These are phyloP conservation scores for Colinus virginianus DNA, from an alignment of 2,113 vertebrate species.

Conservation along the genomic window DNA sequence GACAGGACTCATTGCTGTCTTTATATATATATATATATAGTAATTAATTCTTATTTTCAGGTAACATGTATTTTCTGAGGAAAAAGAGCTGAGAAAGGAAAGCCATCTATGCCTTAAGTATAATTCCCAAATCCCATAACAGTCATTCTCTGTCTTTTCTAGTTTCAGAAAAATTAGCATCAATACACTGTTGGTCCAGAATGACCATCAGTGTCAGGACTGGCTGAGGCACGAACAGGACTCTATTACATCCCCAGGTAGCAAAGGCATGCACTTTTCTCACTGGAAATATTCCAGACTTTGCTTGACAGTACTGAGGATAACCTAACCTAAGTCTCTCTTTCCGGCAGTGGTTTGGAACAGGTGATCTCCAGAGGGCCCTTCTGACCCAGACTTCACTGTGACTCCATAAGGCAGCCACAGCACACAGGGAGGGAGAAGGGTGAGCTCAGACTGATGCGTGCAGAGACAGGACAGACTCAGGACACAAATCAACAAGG, in stretches of 20 bases:
- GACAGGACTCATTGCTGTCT: neutral
- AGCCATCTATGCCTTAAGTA: neutral
- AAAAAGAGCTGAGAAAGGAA: neutral
- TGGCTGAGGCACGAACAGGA: neutral
- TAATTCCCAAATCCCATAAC: neutral
- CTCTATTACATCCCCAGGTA: neutral
- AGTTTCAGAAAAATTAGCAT: neutral
- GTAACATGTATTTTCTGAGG: neutral
- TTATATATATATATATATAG: no score
- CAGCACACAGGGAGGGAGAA: accelerated
- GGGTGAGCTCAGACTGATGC: neutral
- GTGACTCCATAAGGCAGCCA: neutral
- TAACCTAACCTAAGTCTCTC: neutral
- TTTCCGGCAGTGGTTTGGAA: neutral
- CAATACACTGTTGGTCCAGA: neutral
- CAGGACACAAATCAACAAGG: neutral
- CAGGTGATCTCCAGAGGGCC: neutral
- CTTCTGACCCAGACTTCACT: neutral
- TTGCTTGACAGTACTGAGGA: neutral
- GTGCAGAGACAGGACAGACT: neutral
- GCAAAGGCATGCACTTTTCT: neutral
- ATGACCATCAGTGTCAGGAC: neutral
- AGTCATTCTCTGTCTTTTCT: neutral
- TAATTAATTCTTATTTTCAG: neutral
- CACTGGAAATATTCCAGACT: neutral